Evolutionary conservation across 1,140 invertebrate genomes (phyloP).

Genomic region (Gerris buenoi): DNA sequence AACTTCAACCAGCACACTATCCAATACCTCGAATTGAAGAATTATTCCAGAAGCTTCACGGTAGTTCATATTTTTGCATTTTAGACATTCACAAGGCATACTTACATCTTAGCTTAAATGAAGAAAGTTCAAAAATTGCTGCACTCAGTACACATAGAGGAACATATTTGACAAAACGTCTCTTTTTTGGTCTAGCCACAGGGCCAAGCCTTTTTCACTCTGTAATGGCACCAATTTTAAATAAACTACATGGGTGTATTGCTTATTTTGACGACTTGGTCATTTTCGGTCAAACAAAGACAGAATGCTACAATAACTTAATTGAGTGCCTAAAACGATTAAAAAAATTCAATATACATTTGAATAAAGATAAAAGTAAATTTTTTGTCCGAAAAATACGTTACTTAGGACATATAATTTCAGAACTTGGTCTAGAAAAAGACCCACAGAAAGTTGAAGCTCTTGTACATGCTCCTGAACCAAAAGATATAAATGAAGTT

Average conservation of each 20-base stretch:
- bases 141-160: not conserved
- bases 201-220: constrained; percentile 2
- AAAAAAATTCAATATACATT: not conserved
- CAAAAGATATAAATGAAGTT: not conserved
- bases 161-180: constrained; percentile 5
- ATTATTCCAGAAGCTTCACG: too few relatives aligned
- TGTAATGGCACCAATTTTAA: not conserved
- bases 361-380: not conserved
- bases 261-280: constrained; percentile 10
- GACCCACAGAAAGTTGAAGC: too few relatives aligned
- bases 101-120: not conserved
- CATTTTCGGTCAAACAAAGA: not conserved
- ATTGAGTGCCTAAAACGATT: not conserved
- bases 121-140: not conserved
- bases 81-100: not conserved
- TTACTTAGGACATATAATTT: not conserved
- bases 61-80: too few relatives aligned
- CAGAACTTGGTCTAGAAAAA: not conserved
- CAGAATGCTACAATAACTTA: not conserved
- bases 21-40: too few relatives aligned
- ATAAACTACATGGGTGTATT: not conserved
- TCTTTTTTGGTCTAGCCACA: constrained; percentile 9
- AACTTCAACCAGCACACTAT: too few relatives aligned
- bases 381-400: not conserved
- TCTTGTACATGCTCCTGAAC: constrained; percentile 14